Conservation (phyloP, 2,113 vertebrate species). For the Elephas maximus region DNA sequence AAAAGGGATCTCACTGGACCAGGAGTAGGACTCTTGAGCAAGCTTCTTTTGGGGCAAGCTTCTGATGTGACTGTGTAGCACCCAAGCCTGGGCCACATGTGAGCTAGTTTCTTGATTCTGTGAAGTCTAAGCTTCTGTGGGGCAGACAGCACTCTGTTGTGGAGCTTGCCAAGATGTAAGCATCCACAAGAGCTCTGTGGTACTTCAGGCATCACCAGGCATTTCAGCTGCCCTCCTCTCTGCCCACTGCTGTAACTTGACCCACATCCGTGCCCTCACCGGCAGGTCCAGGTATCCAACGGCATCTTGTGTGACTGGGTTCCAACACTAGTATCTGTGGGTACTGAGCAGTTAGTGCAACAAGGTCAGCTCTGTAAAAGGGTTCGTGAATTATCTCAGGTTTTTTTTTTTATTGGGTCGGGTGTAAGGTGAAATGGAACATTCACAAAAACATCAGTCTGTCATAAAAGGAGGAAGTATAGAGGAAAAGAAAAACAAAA, state of each 20-base stretch:
- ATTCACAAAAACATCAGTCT: background rate
- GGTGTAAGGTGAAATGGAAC: background rate
- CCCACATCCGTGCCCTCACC: too few relatives aligned
- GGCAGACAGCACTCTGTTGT: background rate
- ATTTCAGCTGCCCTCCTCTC: background rate
- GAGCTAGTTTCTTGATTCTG: background rate
- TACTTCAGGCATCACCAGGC: too few relatives aligned
- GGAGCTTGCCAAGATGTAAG: fast-evolving
- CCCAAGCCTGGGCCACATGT: too few relatives aligned
- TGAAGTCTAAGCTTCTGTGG: background rate
- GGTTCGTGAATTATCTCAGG: background rate
- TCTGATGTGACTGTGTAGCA: background rate
- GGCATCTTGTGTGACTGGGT: background rate
- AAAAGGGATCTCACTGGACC: background rate
- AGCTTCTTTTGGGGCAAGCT: background rate
- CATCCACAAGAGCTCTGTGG: fast-evolving
- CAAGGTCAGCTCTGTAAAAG: background rate
- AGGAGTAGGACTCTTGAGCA: fast-evolving
- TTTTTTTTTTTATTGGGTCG: too few relatives aligned
- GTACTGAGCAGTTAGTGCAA: background rate
- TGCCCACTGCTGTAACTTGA: background rate
- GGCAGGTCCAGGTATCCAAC: background rate
- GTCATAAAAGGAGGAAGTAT: background rate
- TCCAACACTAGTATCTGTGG: background rate
- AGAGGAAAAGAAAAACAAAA: background rate